A percentile compares a stretch with the other conserved stretches of the same genome.
These are phyloP conservation scores for Limnothrissa miodon DNA, from an alignment of 2,113 vertebrate genomes.

Conservation along the genomic window DNA sequence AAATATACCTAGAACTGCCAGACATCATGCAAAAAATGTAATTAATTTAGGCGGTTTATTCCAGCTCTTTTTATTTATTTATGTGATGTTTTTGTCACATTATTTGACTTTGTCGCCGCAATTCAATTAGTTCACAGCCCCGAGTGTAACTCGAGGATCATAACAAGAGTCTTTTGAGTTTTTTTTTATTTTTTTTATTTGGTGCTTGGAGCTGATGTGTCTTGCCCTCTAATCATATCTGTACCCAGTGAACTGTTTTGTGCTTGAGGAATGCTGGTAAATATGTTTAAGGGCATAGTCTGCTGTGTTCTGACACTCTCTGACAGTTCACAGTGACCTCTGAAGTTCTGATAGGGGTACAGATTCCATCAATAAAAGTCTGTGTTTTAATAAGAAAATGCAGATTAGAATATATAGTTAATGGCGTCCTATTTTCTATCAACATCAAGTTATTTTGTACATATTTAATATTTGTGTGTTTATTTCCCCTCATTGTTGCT, in stretches of 20 bases:
- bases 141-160: background rate
- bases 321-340: background rate
- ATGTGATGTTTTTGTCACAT: background rate
- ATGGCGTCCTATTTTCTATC: background rate
- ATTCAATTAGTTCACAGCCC: background rate
- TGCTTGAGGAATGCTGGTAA: background rate
- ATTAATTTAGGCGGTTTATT: background rate
- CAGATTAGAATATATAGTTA: background rate
- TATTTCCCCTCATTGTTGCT: background rate
- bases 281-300: background rate
- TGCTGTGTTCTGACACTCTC: background rate
- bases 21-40: background rate
- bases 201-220: slow-evolving; percentile 22
- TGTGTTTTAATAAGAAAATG: background rate
- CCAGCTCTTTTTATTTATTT: background rate
- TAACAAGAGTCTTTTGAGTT: background rate
- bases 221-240: slow-evolving; percentile 37
- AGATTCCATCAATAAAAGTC: background rate
- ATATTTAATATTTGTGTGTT: background rate
- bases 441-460: background rate
- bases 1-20: background rate
- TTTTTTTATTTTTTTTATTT: background rate
- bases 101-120: background rate
- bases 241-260: background rate
- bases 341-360: background rate